Conservation (phyloP, 1,140 invertebrate genomes). For the Drosophila kepulauana region DNA sequence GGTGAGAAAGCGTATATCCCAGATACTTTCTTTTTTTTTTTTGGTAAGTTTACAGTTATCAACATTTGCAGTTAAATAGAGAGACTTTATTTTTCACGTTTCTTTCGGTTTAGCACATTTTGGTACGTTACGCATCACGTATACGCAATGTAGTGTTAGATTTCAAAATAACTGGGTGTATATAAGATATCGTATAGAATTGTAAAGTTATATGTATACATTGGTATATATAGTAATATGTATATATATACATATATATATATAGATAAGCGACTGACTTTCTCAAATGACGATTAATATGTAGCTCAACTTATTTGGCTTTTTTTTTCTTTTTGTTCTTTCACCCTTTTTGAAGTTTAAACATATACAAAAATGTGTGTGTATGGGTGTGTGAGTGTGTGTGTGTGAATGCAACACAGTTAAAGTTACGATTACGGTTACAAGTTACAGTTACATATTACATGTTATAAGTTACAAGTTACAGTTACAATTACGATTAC, state of each 20-base stretch:
- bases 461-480: slow-evolving; percentile 36
- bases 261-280: slow-evolving; percentile 48
- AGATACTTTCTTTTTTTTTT: background rate
- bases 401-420: slow-evolving; percentile 52
- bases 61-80: slow-evolving; percentile 80
- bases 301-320: slow-evolving; percentile 11
- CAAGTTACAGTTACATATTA: slow-evolving; percentile 33
- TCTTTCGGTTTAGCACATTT: slow-evolving; percentile 60
- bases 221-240: slow-evolving; percentile 48
- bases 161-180: slow-evolving; percentile 66
- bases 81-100: slow-evolving; percentile 80
- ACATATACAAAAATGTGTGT: slow-evolving; percentile 47
- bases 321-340: slow-evolving; percentile 12
- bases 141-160: slow-evolving; percentile 33
- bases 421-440: slow-evolving; percentile 44
- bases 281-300: slow-evolving; percentile 29
- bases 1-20: slow-evolving; percentile 24
- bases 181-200: slow-evolving; percentile 58
- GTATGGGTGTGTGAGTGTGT: slow-evolving; percentile 38
- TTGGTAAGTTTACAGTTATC: background rate
- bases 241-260: slow-evolving; percentile 42
- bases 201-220: slow-evolving; percentile 59
- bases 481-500: slow-evolving; percentile 57
- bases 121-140: slow-evolving; percentile 62
- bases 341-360: slow-evolving; percentile 38